These are phyloP conservation scores for Mustela lutreola DNA, from an alignment of 2,113 vertebrate genomes.

Conservation along the genomic window DNA sequence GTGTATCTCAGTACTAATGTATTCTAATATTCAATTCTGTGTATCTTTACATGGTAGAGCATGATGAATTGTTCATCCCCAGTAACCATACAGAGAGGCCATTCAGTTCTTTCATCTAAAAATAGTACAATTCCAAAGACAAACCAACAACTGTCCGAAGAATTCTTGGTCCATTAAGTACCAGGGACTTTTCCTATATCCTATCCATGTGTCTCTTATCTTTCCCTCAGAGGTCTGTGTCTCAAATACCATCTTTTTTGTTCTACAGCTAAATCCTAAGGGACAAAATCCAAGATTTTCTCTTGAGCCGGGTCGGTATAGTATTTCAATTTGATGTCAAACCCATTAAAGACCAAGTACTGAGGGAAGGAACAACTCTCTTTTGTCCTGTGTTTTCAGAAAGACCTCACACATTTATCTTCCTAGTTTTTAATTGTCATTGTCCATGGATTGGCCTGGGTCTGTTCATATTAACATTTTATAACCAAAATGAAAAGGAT, in stretches of 20 bases:
- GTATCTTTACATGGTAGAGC: neutral
- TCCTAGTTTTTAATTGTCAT: neutral
- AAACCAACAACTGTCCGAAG: neutral
- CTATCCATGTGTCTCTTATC: neutral
- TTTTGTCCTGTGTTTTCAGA: neutral
- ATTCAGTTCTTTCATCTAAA: neutral
- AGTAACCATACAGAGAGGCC: neutral
- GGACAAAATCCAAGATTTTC: neutral
- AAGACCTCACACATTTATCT: neutral
- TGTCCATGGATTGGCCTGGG: neutral
- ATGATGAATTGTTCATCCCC: neutral
- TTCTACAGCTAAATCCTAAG: neutral
- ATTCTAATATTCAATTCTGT: constrained; percentile 19
- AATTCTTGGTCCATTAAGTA: neutral
- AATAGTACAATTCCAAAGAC: neutral
- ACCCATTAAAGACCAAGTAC: constrained; percentile 2
- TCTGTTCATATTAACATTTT: constrained; percentile 57
- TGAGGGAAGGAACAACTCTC: neutral
- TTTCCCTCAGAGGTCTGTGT: neutral
- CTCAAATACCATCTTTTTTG: constrained; percentile 16
- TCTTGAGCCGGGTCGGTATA: neutral
- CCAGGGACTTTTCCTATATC: neutral
- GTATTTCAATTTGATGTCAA: constrained; percentile 32
- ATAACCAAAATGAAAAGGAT: constrained; percentile 66
- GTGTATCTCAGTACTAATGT: neutral